phyloP scores from a whole-genome alignment of 1,140 invertebrate genomes.

The Drosophila bipectinata region DNA sequence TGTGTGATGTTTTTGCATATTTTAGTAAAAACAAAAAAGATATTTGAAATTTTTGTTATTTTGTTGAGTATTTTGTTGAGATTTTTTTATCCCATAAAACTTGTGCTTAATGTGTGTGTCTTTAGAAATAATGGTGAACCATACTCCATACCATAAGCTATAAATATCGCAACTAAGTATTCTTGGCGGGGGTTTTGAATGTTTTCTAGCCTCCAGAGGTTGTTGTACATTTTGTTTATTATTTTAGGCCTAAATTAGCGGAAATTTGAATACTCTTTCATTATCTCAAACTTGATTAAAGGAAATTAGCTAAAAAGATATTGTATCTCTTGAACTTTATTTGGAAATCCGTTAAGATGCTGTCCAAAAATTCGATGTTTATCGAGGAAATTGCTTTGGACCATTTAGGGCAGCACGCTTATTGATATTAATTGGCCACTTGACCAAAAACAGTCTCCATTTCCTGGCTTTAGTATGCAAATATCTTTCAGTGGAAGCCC shows the following conservation, averaged over 20 bases:
- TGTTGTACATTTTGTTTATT: slow-evolving; percentile 35
- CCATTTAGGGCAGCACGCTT: not conserved
- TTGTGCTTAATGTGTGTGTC: slow-evolving; percentile 35
- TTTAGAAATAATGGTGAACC: slow-evolving; percentile 7
- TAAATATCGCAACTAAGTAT: not conserved
- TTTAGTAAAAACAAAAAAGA: slow-evolving; percentile 44
- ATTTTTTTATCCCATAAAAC: slow-evolving; percentile 29
- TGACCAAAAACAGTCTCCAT: slow-evolving; percentile 29
- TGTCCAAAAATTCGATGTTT: not conserved
- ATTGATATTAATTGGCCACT: slow-evolving; percentile 15
- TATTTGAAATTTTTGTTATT: slow-evolving; percentile 29
- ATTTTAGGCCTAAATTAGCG: not conserved
- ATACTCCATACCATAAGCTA: slow-evolving; percentile 2
- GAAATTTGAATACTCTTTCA: slow-evolving; percentile 8
- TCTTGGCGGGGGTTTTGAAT: not conserved
- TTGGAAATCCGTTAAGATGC: not conserved
- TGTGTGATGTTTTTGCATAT: slow-evolving; percentile 5
- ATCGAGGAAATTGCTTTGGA: slow-evolving; percentile 16
- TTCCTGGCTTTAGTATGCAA: slow-evolving; percentile 16
- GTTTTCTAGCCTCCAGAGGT: slow-evolving; percentile 4
- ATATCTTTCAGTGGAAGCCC: not conserved
- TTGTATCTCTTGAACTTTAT: not conserved
- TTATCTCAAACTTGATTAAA: not conserved
- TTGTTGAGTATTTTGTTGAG: not conserved
- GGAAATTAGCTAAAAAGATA: not conserved